Base-by-base conservation (phyloP, 2,888 invertebrate species). In the Coelogynopora nodosa region DNA sequence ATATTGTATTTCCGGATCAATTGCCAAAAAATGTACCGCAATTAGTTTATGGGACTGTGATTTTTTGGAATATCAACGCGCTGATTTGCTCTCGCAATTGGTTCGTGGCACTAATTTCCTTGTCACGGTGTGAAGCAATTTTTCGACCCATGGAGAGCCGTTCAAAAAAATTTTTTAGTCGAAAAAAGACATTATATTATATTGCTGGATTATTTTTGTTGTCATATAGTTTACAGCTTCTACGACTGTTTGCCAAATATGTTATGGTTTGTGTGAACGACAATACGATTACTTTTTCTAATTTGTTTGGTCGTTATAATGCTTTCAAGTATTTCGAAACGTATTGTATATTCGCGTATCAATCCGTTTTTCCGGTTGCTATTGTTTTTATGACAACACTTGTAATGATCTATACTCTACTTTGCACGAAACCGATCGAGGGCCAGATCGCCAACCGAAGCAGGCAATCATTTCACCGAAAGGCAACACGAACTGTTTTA, bases 61-160 rank as follows among this genome's bases (percentile, higher is more conserved):
- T 85, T 18, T 67, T 85, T 23, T 85, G 85, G 85, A 85, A 85
- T 74, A 85, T 85, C 31, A 26, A 67, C 26, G 74, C 85, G 0
- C 30, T 85, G 13, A 85, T 85, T 81, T 85, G 85, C 27, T 67
- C 85, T n/a, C 67, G 85, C 27, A 85, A 85, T 85, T 85, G 85
- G 85, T 31, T 85, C 74, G 85, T 85, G 30, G 85, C 74, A n/a
- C 30, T 85, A 67, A 85, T 85, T 1, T 67, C 85, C 18, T 30
- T 85, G 23, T 85, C 85, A 0, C 67, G 85, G 2, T 85, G 85
- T 28, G 85, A 85, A 30, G 85, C 74, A 27, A 67, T 85, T 23
- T 85, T 85, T 85, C 30, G 67, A 1, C 85, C 85, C 2, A 29
- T 85, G 1, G 74, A 85, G 29, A 85, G 85, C 30, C 74, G 5